Conservation (phyloP, 2,113 vertebrate genomes). For the Cyanoderma ruficeps region DNA sequence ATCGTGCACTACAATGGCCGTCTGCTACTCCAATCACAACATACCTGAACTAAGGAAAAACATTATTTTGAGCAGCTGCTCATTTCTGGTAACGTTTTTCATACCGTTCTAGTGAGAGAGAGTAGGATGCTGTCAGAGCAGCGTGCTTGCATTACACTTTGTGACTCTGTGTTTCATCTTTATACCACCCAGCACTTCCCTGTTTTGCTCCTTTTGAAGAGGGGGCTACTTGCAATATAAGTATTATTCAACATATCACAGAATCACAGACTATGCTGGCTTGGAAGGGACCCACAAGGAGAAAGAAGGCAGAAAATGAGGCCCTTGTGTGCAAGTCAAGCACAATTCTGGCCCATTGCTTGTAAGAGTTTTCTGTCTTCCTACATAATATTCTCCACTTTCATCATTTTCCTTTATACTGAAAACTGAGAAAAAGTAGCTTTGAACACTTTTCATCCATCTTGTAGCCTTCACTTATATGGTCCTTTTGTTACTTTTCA, state of each 20-base stretch:
- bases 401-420: neutral
- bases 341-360: neutral
- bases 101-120: neutral
- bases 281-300: neutral
- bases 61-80: neutral
- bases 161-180: neutral
- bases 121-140: neutral
- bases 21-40: neutral
- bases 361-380: neutral
- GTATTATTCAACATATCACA: neutral
- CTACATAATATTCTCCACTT: constrained; percentile 9
- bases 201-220: neutral
- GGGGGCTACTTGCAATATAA: neutral
- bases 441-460: neutral
- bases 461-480: neutral
- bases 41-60: neutral
- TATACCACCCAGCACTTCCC: neutral
- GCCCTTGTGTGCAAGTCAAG: neutral
- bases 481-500: neutral
- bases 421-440: neutral
- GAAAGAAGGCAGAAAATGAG: neutral
- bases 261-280: neutral
- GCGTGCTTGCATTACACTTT: neutral
- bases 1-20: fast-evolving
- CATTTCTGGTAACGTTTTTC: neutral